These are phyloP conservation scores for Gephyroberyx darwinii DNA, from an alignment of 2,797 vertebrate species.

Conservation along the genomic window DNA sequence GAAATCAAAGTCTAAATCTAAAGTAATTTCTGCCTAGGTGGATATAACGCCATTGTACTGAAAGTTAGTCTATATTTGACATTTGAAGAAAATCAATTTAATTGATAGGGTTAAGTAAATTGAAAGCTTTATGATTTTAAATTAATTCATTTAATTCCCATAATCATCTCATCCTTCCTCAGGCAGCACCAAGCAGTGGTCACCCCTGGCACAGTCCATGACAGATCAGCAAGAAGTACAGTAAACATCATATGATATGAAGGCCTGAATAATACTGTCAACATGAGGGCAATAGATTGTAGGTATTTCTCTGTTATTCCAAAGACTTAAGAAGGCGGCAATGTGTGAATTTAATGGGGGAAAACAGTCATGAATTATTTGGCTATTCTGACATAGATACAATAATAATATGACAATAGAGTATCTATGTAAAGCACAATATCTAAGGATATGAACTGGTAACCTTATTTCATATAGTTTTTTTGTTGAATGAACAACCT, in stretches of 20 bases:
- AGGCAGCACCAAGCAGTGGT: neutral
- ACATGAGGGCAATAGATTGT: neutral
- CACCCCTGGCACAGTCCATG: neutral
- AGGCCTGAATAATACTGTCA: neutral
- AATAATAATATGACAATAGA: too few species aligned
- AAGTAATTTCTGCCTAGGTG: neutral
- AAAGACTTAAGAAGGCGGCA: neutral
- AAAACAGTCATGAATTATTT: neutral
- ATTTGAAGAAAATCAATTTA: neutral
- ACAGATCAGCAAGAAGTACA: conserved; percentile 44
- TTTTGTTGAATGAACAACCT: neutral
- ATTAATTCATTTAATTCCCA: too few species aligned
- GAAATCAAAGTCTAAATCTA: too few species aligned
- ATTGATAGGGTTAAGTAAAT: neutral
- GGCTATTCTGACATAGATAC: too few species aligned
- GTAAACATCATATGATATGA: conserved; percentile 51
- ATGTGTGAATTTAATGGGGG: neutral
- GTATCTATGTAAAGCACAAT: neutral
- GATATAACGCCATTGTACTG: neutral
- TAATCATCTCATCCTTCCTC: neutral
- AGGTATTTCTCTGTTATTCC: neutral
- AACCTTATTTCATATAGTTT: neutral
- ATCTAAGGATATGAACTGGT: neutral
- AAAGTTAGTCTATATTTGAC: neutral
- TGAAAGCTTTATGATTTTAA: neutral